Base-by-base conservation (phyloP, 2,888 invertebrate species). In the Eupithecia abbreviata region DNA sequence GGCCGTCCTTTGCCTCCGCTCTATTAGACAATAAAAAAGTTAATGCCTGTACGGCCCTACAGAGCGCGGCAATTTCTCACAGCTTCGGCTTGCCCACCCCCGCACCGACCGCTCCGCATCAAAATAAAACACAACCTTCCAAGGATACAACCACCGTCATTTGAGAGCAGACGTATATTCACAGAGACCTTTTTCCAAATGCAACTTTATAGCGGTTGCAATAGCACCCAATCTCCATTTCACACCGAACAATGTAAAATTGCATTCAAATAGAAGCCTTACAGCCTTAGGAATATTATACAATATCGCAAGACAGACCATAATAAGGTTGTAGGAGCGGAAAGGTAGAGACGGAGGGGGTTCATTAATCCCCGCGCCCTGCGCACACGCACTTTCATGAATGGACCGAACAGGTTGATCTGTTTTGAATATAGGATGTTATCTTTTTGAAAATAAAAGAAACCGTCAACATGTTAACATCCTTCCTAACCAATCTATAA, bases 341-440 rank as follows among this genome's bases (percentile, higher is more conserved):
- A 86, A 88, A 88, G 89, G 88, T 85, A 84, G 90, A 86, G 86
- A 90, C 84, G 85, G 84, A 86, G 90, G 92, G 91, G 92, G 91
- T 93, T 93, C 94, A 94, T 95, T 94, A 94, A 94, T 94, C 94
- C 94, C 94, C 94, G 93, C 94, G 92, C 94, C 93, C 93, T 94
- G 94, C 94, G 94, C 93, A 89, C 94, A 93, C 94, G 94, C 94
- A 95, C 94, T 95, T 94, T 95, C 93, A 95, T 95, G 94, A 95
- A 95, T 95, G 94, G 93, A 90, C 91, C 92, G 91, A 94, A 94
- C 94, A 95, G 94, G 94, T 95, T 95, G 94, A 94, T 94, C 91
- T 92, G 91, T 93, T 89, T 86, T 81, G 80, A 81, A 83, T 90
- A 95, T 90, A 93, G 93, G 90, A 42, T 92, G 93, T 78, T 81